Conservation (phyloP, 2,113 vertebrate species). For the Numenius arquata region DNA sequence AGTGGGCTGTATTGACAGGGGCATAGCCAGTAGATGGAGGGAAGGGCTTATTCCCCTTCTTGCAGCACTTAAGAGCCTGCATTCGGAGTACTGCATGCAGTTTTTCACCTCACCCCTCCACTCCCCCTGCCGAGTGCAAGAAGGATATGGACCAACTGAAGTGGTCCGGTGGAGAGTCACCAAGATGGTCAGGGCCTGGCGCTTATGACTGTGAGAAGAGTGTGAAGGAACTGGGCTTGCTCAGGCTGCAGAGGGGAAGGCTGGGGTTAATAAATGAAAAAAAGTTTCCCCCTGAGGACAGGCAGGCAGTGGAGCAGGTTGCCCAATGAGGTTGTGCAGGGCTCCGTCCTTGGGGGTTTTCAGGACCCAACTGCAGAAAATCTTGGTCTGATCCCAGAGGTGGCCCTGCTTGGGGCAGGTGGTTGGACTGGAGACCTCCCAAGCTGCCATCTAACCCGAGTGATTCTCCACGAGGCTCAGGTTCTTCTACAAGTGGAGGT, state of each 20-base stretch:
- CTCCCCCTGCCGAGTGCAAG: background rate
- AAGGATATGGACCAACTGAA: background rate
- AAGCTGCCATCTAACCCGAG: background rate
- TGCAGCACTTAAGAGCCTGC: background rate
- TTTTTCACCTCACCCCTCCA: background rate
- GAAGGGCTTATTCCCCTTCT: background rate
- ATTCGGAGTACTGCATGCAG: background rate
- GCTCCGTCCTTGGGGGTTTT: background rate
- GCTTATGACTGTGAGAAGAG: background rate
- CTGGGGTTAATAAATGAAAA: background rate
- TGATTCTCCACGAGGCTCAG: background rate
- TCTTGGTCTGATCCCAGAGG: background rate
- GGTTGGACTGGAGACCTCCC: background rate
- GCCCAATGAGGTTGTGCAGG: background rate
- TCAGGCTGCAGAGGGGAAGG: background rate
- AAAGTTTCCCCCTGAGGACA: background rate
- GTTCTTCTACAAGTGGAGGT: background rate
- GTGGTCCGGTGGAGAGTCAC: no score
- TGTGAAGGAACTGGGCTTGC: background rate
- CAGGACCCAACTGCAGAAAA: background rate
- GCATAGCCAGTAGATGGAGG: background rate
- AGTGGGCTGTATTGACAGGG: background rate
- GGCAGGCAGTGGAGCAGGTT: background rate
- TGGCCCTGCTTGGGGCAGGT: background rate
- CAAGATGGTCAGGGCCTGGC: background rate